Evolutionary conservation across 2,888 invertebrate genomes (phyloP).

Genomic region (Spisula solida): DNA sequence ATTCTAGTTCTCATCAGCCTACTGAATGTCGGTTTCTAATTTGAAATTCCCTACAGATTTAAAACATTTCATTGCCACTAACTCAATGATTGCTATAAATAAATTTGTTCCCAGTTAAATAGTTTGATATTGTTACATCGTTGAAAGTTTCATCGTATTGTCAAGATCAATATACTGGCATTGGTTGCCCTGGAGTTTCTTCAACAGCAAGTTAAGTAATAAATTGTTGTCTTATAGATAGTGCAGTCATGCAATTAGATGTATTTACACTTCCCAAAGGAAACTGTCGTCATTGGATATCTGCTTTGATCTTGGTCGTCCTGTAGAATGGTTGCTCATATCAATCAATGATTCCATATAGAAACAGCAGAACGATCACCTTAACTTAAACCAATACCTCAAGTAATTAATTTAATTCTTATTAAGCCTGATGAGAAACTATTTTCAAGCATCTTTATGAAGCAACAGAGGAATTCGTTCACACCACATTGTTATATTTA

Average conservation of each 20-base stretch:
- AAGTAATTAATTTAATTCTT: not conserved
- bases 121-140: constrained; percentile 18
- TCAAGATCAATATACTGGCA: not conserved
- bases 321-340: not conserved
- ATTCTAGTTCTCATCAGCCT: not conserved
- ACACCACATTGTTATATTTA: no score
- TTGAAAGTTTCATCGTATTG: not conserved
- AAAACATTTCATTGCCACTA: not conserved
- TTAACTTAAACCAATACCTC: not conserved
- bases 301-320: constrained; percentile 27
- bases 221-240: not conserved
- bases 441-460: not conserved
- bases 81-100: constrained; percentile 25
- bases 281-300: constrained; percentile 36
- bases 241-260: not conserved
- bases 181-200: not conserved
- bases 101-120: constrained; percentile 12
- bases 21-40: constrained; percentile 12
- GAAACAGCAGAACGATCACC: not conserved
- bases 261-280: constrained; percentile 35
- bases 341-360: constrained; percentile 1
- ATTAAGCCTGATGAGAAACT: not conserved
- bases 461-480: not conserved
- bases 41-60: not conserved
- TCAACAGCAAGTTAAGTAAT: not conserved